These are phyloP conservation scores for Pristionchus arcanus DNA, from an alignment of 2,888 invertebrate species.

Conservation along the genomic window DNA sequence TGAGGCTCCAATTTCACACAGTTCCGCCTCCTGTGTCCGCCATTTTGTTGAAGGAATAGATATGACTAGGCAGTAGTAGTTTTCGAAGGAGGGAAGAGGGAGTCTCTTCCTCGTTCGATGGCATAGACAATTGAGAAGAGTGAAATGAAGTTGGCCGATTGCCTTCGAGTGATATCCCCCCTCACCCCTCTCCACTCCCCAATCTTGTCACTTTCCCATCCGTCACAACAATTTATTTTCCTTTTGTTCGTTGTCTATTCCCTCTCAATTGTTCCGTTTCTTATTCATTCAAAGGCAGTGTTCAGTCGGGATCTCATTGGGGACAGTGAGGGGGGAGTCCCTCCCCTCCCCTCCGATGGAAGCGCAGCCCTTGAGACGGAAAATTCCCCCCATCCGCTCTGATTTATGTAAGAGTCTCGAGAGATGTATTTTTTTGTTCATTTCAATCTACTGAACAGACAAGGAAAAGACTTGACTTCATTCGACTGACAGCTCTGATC, in stretches of 20 bases:
- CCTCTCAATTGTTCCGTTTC: neutral
- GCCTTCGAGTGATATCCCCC: neutral
- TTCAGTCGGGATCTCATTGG: neutral
- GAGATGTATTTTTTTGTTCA: neutral
- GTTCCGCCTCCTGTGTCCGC: constrained; percentile 11
- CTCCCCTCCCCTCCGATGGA: too few species aligned
- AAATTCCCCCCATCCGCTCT: neutral
- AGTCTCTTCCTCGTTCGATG: neutral
- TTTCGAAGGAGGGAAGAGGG: neutral
- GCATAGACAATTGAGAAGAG: neutral
- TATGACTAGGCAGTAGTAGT: neutral
- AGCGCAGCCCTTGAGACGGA: neutral
- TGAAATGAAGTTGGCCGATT: neutral
- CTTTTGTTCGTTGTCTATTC: neutral
- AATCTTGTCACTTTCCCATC: constrained; percentile 6
- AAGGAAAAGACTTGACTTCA: neutral
- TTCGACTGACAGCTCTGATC: neutral
- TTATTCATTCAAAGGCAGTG: neutral
- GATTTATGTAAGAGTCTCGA: constrained; percentile 26
- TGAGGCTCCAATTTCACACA: neutral
- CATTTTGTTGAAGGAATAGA: neutral
- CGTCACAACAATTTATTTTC: constrained; percentile 36
- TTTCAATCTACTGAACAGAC: neutral
- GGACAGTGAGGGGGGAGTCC: neutral
- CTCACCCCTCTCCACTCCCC: neutral